phyloP scores from a whole-genome alignment of 1,140 invertebrate species.

The Camponotus pennsylvanicus region DNA sequence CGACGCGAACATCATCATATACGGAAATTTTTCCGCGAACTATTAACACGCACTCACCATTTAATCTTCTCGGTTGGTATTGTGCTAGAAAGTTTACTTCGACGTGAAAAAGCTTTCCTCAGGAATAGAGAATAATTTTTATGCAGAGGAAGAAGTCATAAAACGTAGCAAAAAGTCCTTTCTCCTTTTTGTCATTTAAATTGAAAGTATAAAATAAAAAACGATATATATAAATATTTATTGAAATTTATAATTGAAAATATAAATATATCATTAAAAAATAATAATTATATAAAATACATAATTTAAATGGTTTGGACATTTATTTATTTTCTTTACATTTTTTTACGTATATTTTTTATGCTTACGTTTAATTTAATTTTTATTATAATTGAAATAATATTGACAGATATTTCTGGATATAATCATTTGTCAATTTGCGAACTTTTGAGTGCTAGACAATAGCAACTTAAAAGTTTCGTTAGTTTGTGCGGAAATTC shows the following conservation, averaged over 20 bases:
- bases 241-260: background rate
- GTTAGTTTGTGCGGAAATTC: background rate
- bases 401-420: background rate
- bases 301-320: background rate
- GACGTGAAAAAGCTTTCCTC: slow-evolving; percentile 1
- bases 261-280: background rate
- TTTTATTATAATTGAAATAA: background rate
- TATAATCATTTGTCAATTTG: background rate
- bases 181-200: background rate
- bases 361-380: background rate
- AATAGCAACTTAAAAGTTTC: background rate
- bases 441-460: background rate
- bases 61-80: slow-evolving; percentile 19
- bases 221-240: background rate
- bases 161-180: background rate
- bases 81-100: slow-evolving; percentile 5
- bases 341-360: background rate
- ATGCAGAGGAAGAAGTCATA: background rate
- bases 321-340: background rate
- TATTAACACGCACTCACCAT: slow-evolving; percentile 30
- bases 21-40: slow-evolving; percentile 33
- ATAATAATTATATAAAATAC: background rate
- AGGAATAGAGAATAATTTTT: slow-evolving; percentile 10
- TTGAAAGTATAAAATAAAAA: background rate
- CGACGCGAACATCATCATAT: slow-evolving; percentile 20